Base-by-base conservation (phyloP, 2,113 vertebrate genomes). In the Paracanthobrama guichenoti region DNA sequence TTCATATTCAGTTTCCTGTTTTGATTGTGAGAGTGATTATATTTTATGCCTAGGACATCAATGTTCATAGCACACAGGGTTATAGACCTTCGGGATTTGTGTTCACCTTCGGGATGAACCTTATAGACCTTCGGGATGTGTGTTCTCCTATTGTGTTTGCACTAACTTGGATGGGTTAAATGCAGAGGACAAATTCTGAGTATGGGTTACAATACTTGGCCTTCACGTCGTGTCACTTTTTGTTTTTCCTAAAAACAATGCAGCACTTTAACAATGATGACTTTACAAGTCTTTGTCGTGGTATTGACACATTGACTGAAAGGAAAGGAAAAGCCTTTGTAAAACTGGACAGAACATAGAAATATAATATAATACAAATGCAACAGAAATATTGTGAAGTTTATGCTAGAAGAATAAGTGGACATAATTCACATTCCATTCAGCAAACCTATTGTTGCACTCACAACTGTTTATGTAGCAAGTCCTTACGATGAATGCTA, bases 1-100 rank as follows among this genome's bases (percentile, higher is more conserved):
- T 85, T 81, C 62, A 64, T 74, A 64, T 64, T 85, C 42, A 42
- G 69, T 53, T 74, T 82, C 79, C 79, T 81, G 84, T 85, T 85
- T 85, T 80, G 44, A 80, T 69, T 76, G 28, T 44, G 5, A 69
- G 73, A 31, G 8, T n/a, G 20, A 77, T 81, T 42, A 2, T 57
- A 50, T 53, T 72, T 79, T 79, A 9, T 84, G 57, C 60, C 9
- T n/a, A 74, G 60, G 50, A 71, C 80, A 71, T 72, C 31, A 39
- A 5, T 46, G 71, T 74, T 74, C 13, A 48, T 74, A 0, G 73
- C 24, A 75, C 60, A 67, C 26, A 66, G 24, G 60, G 24, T 80
- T 80, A 31, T 10, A 35, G 60, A 67, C 44, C 60, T 53, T 35
- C 13, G 18, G 4, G 46, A 22, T 11, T 22, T 50, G 48, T 16